phyloP scores from a whole-genome alignment of 2,888 invertebrate genomes.

The Drosophila lacicola region DNA sequence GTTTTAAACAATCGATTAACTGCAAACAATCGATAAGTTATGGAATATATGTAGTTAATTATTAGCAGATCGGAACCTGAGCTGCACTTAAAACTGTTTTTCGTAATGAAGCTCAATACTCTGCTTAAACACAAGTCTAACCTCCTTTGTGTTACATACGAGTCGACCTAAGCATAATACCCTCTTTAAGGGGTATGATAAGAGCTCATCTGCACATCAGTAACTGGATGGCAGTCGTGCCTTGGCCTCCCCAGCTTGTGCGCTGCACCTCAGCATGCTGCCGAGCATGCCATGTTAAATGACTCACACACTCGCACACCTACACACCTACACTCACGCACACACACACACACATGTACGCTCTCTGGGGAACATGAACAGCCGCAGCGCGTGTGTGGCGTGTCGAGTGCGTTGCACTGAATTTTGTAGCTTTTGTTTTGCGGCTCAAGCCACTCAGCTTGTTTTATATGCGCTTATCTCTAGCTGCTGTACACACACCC shows the following conservation, averaged over 20 bases:
- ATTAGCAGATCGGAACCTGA: no score
- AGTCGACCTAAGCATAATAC: not conserved
- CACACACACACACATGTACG: slow-evolving; percentile 9
- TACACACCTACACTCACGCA: slow-evolving; percentile 8
- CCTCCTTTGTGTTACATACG: not conserved
- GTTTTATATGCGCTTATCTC: slow-evolving; percentile 80
- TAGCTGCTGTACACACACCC: slow-evolving; percentile 43
- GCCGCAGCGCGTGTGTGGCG: slow-evolving; percentile 38
- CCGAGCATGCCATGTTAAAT: slow-evolving; percentile 70
- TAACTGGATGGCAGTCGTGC: slow-evolving; percentile 22
- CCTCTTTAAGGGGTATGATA: slow-evolving; percentile 17
- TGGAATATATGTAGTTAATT: no score
- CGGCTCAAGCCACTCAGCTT: slow-evolving; percentile 69
- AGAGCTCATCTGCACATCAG: slow-evolving; percentile 22
- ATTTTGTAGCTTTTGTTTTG: slow-evolving; percentile 79
- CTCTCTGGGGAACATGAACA: slow-evolving; percentile 18
- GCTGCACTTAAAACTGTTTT: no score
- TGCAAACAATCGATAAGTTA: no score
- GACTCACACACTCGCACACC: slow-evolving; percentile 51
- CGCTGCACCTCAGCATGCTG: slow-evolving; percentile 56
- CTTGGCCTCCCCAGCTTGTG: slow-evolving; percentile 41
- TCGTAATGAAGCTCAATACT: no score
- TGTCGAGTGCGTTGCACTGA: slow-evolving; percentile 82
- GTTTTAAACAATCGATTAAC: not conserved
- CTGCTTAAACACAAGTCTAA: not conserved